Conservation (phyloP, 2,797 vertebrate genomes). For the Protosalanx chinensis region DNA sequence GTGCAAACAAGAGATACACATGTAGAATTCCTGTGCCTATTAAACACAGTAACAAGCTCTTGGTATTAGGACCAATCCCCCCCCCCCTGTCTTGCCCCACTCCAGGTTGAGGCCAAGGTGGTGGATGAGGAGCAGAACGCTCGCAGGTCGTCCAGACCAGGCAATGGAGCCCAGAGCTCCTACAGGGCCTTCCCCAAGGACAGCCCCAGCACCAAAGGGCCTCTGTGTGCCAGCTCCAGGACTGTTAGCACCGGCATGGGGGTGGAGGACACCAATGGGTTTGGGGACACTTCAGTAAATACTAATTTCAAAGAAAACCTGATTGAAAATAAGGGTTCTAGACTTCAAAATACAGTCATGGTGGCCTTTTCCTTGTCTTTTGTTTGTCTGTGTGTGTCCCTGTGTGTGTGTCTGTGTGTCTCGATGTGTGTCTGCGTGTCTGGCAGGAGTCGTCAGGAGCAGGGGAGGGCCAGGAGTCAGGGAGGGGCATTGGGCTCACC, state of each 20-base stretch:
- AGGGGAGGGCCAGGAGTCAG: conserved; percentile 17
- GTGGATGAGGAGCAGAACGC: conserved; percentile 59
- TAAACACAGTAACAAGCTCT: neutral
- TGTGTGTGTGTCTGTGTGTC: conserved; percentile 13
- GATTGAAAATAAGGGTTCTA: too few species aligned
- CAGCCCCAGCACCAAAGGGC: conserved; percentile 31
- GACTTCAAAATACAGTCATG: too few species aligned
- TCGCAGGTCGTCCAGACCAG: conserved; percentile 25
- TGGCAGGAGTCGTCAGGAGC: conserved; percentile 26
- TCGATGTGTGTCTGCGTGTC: neutral
- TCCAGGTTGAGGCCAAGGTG: conserved; percentile 62
- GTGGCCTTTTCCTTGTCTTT: too few species aligned
- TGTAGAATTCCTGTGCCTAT: neutral
- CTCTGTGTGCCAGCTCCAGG: conserved; percentile 28
- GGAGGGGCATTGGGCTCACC: conserved; percentile 23
- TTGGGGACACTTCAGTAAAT: too few species aligned
- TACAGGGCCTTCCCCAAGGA: conserved; percentile 31
- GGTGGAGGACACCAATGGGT: too few species aligned
- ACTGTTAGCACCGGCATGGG: conserved; percentile 22
- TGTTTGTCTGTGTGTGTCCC: neutral
- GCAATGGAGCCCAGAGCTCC: conserved; percentile 22
- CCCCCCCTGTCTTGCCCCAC: conserved; percentile 1
- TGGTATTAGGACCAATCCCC: conserved; percentile 30
- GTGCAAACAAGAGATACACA: conserved; percentile 3
- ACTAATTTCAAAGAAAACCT: too few species aligned